Evolutionary conservation across 2,113 vertebrate genomes (phyloP).

Genomic region (Misgurnus mizolepis): DNA sequence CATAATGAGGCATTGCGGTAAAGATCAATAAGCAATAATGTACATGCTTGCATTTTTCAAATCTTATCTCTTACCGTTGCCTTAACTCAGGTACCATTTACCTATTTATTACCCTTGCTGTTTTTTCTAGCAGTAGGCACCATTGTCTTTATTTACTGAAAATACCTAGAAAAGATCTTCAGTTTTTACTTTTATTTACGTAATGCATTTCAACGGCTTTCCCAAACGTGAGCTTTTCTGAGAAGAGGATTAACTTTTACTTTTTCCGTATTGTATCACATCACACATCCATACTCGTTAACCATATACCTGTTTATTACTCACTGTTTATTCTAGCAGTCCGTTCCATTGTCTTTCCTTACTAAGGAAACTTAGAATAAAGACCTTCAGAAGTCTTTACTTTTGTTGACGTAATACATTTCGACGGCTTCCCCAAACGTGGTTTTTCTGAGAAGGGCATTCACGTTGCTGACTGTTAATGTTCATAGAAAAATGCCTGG

Average conservation of each 20-base stretch:
- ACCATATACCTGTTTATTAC: neutral
- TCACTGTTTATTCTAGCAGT: no score
- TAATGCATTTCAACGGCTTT: slow-evolving; percentile 18
- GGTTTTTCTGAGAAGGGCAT: neutral
- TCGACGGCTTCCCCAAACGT: slow-evolving; percentile 8
- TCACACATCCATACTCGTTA: neutral
- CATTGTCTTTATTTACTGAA: neutral
- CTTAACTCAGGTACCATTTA: neutral
- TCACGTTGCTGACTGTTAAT: slow-evolving; percentile 12
- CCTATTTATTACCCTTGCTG: no score
- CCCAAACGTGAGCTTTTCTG: neutral
- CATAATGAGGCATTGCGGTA: neutral
- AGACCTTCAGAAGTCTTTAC: slow-evolving; percentile 9
- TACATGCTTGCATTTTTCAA: neutral
- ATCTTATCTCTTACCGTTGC: neutral
- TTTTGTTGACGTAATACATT: slow-evolving; percentile 6
- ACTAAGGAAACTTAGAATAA: no score
- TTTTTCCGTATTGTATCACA: no score
- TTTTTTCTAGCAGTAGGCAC: no score
- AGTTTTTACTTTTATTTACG: neutral
- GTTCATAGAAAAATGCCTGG: neutral
- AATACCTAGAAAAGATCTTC: neutral
- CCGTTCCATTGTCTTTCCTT: neutral
- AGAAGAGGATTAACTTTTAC: neutral
- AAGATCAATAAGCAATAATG: neutral